Evolutionary conservation across 2,797 vertebrate species (phyloP), one percentile per base, ranked within the genome.

Genomic region (Lophius americanus): DNA sequence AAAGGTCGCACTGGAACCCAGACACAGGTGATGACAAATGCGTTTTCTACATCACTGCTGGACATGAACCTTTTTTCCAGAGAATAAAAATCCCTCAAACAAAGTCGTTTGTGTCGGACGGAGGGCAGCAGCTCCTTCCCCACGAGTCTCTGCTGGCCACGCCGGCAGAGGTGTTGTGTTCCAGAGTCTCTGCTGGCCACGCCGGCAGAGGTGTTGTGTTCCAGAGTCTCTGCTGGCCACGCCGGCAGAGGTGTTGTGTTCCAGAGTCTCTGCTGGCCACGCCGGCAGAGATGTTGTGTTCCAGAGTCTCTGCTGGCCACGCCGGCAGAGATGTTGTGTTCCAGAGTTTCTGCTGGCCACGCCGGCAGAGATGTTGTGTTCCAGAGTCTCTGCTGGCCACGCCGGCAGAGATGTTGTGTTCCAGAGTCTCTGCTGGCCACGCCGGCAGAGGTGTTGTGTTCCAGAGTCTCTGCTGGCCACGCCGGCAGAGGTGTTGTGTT

Each of bases 271-370:
- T n/a, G n/a, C n/a, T n/a, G n/a, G n/a, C n/a, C n/a, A n/a, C n/a
- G n/a, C n/a, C n/a, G n/a, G 52, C 37, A 52, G 23, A 12, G 37
- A 32, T 57, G 58, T 52, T 53, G n/a, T 69, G 55, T 62, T 44
- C 32, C 36, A 44, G 32, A n/a, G n/a, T n/a, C n/a, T n/a, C n/a
- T n/a, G n/a, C n/a, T n/a, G n/a, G n/a, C n/a, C n/a, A n/a, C n/a
- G n/a, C n/a, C n/a, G n/a, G 52, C 37, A 52, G 23, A 12, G 37
- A 32, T 57, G 58, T 52, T 53, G n/a, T 69, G 55, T 62, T 44
- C 32, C 36, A 44, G 32, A 23, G 23, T 23, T 2, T 9, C 37
- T 60, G 7, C 53, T 12, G 44, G 70, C 12, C 51, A 23, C 39
- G 62, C 43, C 51, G 41, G n/a, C n/a, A n/a, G n/a, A n/a, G n/a